phyloP scores from a whole-genome alignment of 2,113 vertebrate species.

The Xenopus laevis region DNA sequence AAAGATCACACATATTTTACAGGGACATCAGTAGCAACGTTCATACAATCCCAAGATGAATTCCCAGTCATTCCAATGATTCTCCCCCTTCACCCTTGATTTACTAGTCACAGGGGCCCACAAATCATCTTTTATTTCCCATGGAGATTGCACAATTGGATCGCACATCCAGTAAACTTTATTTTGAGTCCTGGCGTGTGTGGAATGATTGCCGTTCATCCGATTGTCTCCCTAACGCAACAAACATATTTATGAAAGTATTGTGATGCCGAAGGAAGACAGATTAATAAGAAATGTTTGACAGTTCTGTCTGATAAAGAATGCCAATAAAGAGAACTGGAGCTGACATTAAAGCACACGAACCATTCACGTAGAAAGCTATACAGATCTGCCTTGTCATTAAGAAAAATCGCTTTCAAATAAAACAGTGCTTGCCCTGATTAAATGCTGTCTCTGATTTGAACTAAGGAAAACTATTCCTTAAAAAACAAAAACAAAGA shows the following conservation, averaged over 20 bases:
- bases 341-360: constrained; percentile 21
- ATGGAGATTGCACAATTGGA: neutral
- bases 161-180: neutral
- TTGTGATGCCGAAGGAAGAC: constrained; percentile 13
- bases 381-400: constrained; percentile 37
- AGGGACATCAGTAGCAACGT: no score
- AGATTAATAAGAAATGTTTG: constrained; percentile 17
- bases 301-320: constrained; percentile 5
- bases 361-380: constrained; percentile 21
- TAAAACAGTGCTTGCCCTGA: constrained; percentile 19
- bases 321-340: constrained; percentile 23
- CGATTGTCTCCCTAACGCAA: constrained; percentile 7
- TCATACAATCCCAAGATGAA: neutral
- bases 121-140: neutral
- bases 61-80: neutral
- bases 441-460: constrained; percentile 19
- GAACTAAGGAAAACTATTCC: constrained; percentile 25
- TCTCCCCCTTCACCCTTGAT: no score
- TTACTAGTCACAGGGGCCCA: no score
- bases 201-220: constrained; percentile 1
- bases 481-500: neutral
- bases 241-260: constrained; percentile 13
- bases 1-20: no score
- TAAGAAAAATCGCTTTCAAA: constrained; percentile 30
- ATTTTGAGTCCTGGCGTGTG: constrained; percentile 1